These are phyloP conservation scores for Ormyrus thymus DNA, from an alignment of 2,888 invertebrate genomes.

Conservation along the genomic window DNA sequence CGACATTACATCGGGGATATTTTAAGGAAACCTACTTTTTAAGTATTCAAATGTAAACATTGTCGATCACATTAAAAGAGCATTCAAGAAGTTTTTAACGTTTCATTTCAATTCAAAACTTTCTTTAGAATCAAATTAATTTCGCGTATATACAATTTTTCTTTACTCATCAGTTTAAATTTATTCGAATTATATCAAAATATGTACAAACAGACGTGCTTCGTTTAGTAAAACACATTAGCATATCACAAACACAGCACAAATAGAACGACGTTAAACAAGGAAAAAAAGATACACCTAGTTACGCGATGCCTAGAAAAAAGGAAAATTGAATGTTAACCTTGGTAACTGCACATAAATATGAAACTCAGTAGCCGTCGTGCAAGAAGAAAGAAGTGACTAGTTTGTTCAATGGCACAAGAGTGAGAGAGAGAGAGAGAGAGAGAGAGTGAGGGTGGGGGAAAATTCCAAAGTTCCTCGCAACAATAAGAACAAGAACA, in stretches of 20 bases:
- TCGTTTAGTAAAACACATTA: too few species aligned
- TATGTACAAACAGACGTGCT: neutral
- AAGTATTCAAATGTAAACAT: too few species aligned
- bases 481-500: constrained; percentile 75
- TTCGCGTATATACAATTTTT: too few species aligned
- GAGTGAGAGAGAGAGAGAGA: constrained; percentile 30
- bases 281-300: too few species aligned
- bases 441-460: constrained; percentile 59
- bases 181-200: neutral
- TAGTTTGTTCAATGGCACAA: constrained; percentile 74
- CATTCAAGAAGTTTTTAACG: too few species aligned
- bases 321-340: constrained; percentile 61
- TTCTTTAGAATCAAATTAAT: too few species aligned
- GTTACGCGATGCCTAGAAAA: constrained; percentile 13
- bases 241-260: too few species aligned
- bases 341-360: constrained; percentile 68
- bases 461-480: constrained; percentile 70
- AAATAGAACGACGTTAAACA: too few species aligned
- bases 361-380: constrained; percentile 69
- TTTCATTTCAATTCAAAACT: too few species aligned
- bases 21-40: too few species aligned
- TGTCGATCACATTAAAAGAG: too few species aligned
- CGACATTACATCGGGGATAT: too few species aligned
- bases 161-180: neutral
- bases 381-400: constrained; percentile 73